Conservation (phyloP, 2,113 vertebrate species). For the Catharus bicknelli region DNA sequence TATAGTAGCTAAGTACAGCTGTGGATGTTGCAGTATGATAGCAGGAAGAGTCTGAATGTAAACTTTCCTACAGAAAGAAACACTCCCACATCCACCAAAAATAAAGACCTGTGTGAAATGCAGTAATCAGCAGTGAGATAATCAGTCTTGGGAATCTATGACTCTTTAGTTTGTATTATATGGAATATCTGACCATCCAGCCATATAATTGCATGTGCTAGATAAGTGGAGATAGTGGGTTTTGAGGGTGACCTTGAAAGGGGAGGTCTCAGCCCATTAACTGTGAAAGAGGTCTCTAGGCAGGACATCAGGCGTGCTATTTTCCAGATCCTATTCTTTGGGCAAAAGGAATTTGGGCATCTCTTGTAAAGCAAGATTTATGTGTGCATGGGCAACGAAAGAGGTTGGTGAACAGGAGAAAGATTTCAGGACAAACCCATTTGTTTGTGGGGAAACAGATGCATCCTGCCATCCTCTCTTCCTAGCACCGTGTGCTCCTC, state of each 20-base stretch:
- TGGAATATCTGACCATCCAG: neutral
- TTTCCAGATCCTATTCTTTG: neutral
- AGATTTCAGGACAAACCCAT: neutral
- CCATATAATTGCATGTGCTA: neutral
- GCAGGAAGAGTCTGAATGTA: neutral
- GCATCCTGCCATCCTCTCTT: neutral
- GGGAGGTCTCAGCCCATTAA: neutral
- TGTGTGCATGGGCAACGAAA: rapidly evolving
- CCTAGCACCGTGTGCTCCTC: neutral
- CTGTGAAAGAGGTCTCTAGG: neutral
- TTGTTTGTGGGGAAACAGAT: conserved; percentile 2
- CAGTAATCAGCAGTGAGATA: neutral
- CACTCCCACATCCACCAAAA: neutral
- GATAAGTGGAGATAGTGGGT: neutral
- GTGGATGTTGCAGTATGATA: neutral
- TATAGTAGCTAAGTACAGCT: neutral
- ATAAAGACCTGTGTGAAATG: neutral
- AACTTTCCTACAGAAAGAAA: neutral
- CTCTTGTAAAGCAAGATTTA: neutral
- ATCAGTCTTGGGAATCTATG: neutral
- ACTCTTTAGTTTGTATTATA: neutral
- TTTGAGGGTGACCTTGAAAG: neutral
- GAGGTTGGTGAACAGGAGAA: neutral
- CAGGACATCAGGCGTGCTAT: neutral
- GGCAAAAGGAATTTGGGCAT: neutral